Evolutionary conservation across 2,113 vertebrate genomes (phyloP), one percentile per base, ranked within the genome.

Genomic region (Coturnix japonica): DNA sequence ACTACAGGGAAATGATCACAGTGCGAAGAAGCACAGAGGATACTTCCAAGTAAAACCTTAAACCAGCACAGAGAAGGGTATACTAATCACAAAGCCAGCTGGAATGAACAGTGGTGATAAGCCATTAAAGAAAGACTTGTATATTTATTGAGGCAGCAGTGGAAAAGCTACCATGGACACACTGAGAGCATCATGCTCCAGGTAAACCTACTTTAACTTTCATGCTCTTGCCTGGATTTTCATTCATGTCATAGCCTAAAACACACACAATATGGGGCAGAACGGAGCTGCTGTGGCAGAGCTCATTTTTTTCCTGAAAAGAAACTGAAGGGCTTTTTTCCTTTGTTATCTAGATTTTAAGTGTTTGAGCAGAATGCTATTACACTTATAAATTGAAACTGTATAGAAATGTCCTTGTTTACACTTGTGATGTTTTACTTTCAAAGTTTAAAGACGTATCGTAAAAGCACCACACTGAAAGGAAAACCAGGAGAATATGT

Each of bases 81-180:
- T 7, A 91, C 18, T 67, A 79, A 82, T 86, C 73, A 95, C 61
- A 73, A 90, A 77, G 47, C 46, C n/a, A 89, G 37, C 44, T 89
- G 47, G 12, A 88, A 17, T 53, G 60, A 90, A 56, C 66, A 57
- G 28, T 5, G 91, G 17, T 54, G 88, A 79, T 85, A 83, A 90
- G 73, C 54, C 91, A 81, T 81, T 92, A 75, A 83, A 91, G 79
- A 75, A 83, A 91, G 79, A 39, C 57, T 75, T 66, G 25, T 73
- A 2, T n/a, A 92, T 93, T 95, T 90, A 78, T 78, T 59, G 89
- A 94, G 63, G 65, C 5, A 7, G 41, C 28, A 88, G 44, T 51
- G 73, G 72, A 91, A 92, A 80, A 83, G 31, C 54, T 85, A 57
- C 76, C 59, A 72, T 30, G 92, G 91, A 92, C 87, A 87, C 83